These are phyloP conservation scores for Melanostoma mellinum DNA, from an alignment of 2,888 invertebrate species.

Conservation along the genomic window DNA sequence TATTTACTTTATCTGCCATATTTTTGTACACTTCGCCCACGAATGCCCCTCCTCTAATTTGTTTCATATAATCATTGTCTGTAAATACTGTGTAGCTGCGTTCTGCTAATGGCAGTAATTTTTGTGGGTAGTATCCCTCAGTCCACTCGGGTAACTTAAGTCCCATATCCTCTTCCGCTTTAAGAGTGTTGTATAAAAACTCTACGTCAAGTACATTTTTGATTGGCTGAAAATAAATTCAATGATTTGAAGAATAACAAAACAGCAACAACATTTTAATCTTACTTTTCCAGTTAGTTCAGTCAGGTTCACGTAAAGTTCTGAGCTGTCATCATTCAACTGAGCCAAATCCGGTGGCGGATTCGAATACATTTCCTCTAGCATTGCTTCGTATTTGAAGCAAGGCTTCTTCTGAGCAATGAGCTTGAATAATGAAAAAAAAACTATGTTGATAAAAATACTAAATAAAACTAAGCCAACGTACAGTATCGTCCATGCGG, in stretches of 20 bases:
- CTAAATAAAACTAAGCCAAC: conserved; percentile 67
- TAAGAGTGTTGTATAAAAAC: conserved; percentile 87
- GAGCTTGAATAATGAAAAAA: conserved; percentile 74
- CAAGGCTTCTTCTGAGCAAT: conserved; percentile 83
- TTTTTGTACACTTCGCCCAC: conserved; percentile 86
- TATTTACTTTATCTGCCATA: conserved; percentile 84
- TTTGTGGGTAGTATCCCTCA: conserved; percentile 86
- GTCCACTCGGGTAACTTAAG: conserved; percentile 90
- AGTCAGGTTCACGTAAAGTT: conserved; percentile 86
- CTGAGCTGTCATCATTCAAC: conserved; percentile 83
- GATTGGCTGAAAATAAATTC: conserved; percentile 80
- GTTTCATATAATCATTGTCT: conserved; percentile 87
- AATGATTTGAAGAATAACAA: background rate
- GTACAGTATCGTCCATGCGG: conserved; percentile 87
- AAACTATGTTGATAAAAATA: background rate
- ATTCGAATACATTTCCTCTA: conserved; percentile 83
- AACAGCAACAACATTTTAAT: too few species aligned
- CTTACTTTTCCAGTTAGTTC: conserved; percentile 83
- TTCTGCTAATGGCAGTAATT: conserved; percentile 87
- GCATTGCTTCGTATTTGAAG: conserved; percentile 83
- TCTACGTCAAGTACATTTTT: conserved; percentile 87
- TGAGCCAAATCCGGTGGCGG: conserved; percentile 83
- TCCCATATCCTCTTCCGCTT: conserved; percentile 86
- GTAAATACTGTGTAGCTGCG: conserved; percentile 88
- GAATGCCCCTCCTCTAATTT: conserved; percentile 88